Evolutionary conservation across 1,140 invertebrate species (phyloP), one percentile per base, ranked within the genome.

Genomic region (Halictus rubicundus): DNA sequence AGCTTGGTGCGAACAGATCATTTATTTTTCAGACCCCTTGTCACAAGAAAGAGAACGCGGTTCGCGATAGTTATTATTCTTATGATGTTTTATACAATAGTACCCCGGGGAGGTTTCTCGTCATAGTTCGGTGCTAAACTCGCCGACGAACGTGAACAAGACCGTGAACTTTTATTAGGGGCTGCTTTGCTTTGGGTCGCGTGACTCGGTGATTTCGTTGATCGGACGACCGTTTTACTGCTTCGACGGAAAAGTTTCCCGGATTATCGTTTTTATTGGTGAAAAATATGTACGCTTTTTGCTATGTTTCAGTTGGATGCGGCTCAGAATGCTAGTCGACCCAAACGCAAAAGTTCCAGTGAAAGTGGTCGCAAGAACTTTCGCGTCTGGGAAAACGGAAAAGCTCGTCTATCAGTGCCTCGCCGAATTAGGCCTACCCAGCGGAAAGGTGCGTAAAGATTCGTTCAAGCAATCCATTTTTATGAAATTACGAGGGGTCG

Each of bases 371-470:
- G 98, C 98, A 39, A 95, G 97, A 92, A 99, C 99, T 82, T 99
- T 99, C 94, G 98, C 99, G 23, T 99, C 99, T 23, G 98, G 98
- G 37, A 98, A 98, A 94, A 99, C 98, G 32, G 99, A 99, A 93
- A 99, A 99, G 93, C 95, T 99, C 90, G 98, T 99, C 32, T 99
- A 99, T 94, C 98, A 99, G 90, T 99, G 98, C 93, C 94, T 99
- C 80, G 96, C 97, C 69, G 99, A 99, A 88, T 94, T 99, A 61
- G 97, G 96, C 54, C 94, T 99, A 72, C 98, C 99, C 8, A 97
- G 97, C 84, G 99, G 98, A 87, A 99, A 99, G 94, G 97, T 97
- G 84, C 19, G 21, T 6, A 21, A 54, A 54, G 3, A 42, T 42
- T 42, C 6, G 7, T 42, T 42, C 39, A 0, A 42, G 39, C 39